Conservation (phyloP, 1,140 invertebrate genomes). For the Lineus longissimus region DNA sequence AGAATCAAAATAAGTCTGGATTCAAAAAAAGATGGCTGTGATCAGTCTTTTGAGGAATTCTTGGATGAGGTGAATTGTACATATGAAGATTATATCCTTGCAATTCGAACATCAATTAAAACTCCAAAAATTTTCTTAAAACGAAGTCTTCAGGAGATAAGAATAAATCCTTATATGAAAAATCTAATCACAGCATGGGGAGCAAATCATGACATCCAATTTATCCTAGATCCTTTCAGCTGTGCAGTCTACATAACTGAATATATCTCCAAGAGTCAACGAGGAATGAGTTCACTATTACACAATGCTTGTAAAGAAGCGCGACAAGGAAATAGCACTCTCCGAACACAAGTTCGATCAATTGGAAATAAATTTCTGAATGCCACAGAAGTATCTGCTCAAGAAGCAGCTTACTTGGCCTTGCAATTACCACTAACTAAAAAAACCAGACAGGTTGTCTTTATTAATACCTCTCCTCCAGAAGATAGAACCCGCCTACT, state of each 20-base stretch:
- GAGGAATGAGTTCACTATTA: background rate
- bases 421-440: constrained; percentile 27
- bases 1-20: background rate
- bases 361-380: constrained; percentile 27
- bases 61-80: background rate
- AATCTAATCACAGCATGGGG: background rate
- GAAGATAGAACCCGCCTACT: constrained; percentile 20
- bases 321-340: constrained; percentile 17
- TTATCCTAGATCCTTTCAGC: background rate
- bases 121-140: background rate
- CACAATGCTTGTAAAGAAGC: constrained; percentile 22
- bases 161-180: constrained; percentile 3
- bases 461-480: constrained; percentile 24
- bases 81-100: background rate
- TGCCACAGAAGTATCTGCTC: constrained; percentile 20
- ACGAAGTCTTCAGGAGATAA: background rate
- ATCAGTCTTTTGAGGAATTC: constrained; percentile 2
- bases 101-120: background rate
- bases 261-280: background rate
- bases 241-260: background rate
- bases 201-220: constrained; percentile 8
- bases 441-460: constrained; percentile 19
- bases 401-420: constrained; percentile 22
- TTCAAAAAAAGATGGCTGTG: background rate
- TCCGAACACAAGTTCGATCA: constrained; percentile 20